Conservation (phyloP, 2,113 vertebrate species). For the Lophochroa leadbeateri region DNA sequence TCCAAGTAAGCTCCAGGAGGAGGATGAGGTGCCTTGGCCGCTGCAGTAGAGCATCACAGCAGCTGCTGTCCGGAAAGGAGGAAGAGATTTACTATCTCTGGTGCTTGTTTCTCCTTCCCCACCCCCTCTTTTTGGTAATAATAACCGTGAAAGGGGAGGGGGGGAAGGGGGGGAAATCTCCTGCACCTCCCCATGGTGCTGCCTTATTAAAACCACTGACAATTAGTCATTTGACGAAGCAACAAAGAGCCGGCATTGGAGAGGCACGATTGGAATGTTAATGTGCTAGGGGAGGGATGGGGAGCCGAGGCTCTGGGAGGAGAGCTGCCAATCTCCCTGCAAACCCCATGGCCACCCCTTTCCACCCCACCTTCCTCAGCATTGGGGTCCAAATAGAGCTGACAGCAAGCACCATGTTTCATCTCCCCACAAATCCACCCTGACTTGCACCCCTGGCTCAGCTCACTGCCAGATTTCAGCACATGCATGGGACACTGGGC, state of each 20-base stretch:
- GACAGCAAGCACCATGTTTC: not conserved
- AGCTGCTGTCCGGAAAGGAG: constrained; percentile 23
- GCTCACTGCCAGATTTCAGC: not conserved
- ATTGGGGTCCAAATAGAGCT: not conserved
- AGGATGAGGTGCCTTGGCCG: not conserved
- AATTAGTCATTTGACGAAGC: constrained; percentile 54
- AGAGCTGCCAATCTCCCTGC: not conserved
- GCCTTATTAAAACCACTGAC: constrained; percentile 20
- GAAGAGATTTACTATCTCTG: not conserved
- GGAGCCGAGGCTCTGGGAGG: not conserved
- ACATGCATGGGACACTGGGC: accelerated
- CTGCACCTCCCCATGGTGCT: not conserved
- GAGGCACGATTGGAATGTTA: constrained; percentile 30
- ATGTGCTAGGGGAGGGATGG: constrained; percentile 3
- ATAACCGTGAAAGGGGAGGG: not conserved
- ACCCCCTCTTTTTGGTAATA: not conserved
- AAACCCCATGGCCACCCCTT: not conserved
- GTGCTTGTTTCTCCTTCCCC: not conserved
- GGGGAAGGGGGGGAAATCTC: not conserved
- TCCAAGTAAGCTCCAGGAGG: not conserved
- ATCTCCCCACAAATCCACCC: not conserved
- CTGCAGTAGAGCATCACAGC: not conserved
- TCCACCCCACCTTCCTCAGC: too few species aligned
- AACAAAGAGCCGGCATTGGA: not conserved
- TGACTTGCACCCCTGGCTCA: not conserved